Percentiles rank a stretch among this genome's conserved stretches.
phyloP scores from a whole-genome alignment of 35 echinoderm and acorn worm genomes.

The Heliocidaris erythrogramma region DNA sequence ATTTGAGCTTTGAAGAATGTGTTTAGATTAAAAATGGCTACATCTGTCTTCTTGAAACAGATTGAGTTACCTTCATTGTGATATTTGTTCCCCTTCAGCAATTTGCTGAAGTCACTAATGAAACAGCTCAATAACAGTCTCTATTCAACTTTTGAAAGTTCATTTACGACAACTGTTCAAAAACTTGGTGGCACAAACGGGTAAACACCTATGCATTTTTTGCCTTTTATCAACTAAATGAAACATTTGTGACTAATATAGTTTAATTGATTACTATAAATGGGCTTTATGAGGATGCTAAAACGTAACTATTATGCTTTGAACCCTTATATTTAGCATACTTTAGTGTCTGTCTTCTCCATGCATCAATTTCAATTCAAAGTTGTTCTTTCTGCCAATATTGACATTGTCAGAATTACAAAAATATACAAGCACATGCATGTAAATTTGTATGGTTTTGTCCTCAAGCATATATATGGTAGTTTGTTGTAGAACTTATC shows the following conservation, averaged over 20 bases:
- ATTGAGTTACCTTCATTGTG: background rate
- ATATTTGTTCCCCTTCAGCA: background rate
- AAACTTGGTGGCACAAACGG: background rate
- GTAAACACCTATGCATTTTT: background rate
- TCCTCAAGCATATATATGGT: no score
- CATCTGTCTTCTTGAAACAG: background rate
- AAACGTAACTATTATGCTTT: background rate
- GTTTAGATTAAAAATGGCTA: background rate
- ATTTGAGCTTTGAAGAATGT: background rate
- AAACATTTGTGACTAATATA: background rate
- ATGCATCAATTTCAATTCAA: background rate
- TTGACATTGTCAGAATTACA: background rate
- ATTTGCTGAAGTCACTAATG: background rate
- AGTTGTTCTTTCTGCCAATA: background rate
- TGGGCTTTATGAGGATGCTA: background rate
- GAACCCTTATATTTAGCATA: background rate
- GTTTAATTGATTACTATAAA: background rate
- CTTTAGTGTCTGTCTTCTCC: background rate
- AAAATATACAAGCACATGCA: no score
- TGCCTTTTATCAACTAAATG: background rate
- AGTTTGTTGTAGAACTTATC: background rate
- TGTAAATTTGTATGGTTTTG: no score
- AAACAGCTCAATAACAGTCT: background rate
- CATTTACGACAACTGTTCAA: background rate
- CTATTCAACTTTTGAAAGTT: background rate